Evolutionary conservation across 2,797 vertebrate genomes (phyloP).

Genomic region (Sarcoramphus papa): DNA sequence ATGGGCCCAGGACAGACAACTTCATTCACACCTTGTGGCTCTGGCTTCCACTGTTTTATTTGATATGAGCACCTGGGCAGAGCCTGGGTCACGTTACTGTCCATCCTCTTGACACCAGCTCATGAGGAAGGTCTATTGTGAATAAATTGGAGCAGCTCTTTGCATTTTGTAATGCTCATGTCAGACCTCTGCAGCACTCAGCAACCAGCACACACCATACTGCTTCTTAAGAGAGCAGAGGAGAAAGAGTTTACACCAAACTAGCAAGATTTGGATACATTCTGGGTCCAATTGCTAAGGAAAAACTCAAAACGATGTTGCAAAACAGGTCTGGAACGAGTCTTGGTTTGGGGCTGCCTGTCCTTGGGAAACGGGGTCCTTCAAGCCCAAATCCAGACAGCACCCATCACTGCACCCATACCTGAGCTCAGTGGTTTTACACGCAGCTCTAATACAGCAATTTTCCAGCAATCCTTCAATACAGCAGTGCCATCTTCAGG

Average conservation of each 20-base stretch:
- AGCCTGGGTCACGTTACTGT: rapidly evolving
- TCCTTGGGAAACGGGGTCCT: rapidly evolving
- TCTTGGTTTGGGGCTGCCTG: not conserved
- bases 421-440: too few relatives aligned
- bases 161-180: not conserved
- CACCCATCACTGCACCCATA: rapidly evolving
- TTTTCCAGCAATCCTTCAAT: not conserved
- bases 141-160: not conserved
- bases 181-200: not conserved
- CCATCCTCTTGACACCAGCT: not conserved
- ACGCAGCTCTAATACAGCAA: rapidly evolving
- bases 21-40: not conserved
- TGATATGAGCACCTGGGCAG: not conserved
- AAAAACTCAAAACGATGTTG: not conserved
- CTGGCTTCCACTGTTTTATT: not conserved
- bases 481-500: constrained; percentile 45
- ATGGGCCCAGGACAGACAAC: not conserved
- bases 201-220: rapidly evolving
- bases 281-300: not conserved
- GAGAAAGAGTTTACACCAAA: not conserved
- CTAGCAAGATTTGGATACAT: not conserved
- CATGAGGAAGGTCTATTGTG: not conserved
- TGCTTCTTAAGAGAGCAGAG: not conserved
- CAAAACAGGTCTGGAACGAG: not conserved
- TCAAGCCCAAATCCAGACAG: rapidly evolving